These are phyloP conservation scores for Acronicta aceris DNA, from an alignment of 2,888 invertebrate species.

Conservation along the genomic window DNA sequence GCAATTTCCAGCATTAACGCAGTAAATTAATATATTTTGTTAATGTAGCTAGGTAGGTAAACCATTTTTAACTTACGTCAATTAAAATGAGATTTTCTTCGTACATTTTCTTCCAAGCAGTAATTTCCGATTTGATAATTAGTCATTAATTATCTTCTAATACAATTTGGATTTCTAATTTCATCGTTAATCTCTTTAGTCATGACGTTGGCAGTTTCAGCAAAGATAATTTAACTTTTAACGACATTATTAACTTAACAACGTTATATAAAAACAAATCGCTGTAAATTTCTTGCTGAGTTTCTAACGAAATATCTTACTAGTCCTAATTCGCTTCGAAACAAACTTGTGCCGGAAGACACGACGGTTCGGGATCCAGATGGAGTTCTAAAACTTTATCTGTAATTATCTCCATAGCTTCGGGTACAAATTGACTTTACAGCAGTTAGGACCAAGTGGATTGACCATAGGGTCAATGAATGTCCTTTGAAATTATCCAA, in stretches of 20 bases:
- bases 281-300: conserved; percentile 27
- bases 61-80: conserved; percentile 7
- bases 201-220: conserved; percentile 3
- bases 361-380: conserved; percentile 29
- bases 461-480: conserved; percentile 49
- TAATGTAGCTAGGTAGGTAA: background rate
- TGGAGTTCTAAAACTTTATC: conserved; percentile 45
- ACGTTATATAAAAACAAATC: conserved; percentile 38
- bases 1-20: conserved; percentile 11
- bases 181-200: conserved; percentile 9
- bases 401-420: conserved; percentile 47
- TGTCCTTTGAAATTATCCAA: conserved; percentile 46
- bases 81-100: conserved; percentile 9
- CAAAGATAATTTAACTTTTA: conserved; percentile 14
- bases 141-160: conserved; percentile 22
- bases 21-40: conserved; percentile 9
- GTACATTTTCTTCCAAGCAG: conserved; percentile 12
- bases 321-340: conserved; percentile 41
- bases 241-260: conserved; percentile 32
- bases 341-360: conserved; percentile 48
- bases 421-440: conserved; percentile 41
- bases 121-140: conserved; percentile 37
- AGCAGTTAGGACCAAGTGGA: conserved; percentile 40
- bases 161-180: conserved; percentile 17
- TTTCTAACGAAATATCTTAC: conserved; percentile 36